Base-by-base conservation (phyloP, 2,113 vertebrate genomes). In the Catagonus wagneri region DNA sequence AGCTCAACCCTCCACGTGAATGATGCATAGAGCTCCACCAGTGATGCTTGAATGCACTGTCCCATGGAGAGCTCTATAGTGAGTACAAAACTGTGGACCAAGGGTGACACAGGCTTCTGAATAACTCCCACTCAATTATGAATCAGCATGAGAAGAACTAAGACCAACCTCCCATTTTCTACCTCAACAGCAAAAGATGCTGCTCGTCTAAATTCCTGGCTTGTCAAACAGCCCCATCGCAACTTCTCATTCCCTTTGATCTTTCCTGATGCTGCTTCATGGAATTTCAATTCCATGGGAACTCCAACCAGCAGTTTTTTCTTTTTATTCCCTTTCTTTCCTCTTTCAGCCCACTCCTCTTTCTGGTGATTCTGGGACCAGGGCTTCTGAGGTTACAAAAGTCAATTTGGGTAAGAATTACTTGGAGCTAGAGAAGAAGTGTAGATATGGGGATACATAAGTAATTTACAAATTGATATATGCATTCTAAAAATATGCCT, bases 401-500 rank as follows among this genome's bases (percentile, higher is more conserved):
- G 68, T 79, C 60, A 39, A 29, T 86, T 69, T 79, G 68, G 44
- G 52, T 86, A 56, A 74, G 44, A 89, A 78, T 90, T 78, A 71
- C 56, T 88, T 69, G 69, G 76, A 74, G 29, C 63, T 58, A 56
- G 61, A 56, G 69, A 81, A 78, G 87, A 17, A 36, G 63, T 84
- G 80, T 95, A 94, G 96, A 90, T 95, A 54, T 29, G 44, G 69
- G 85, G 32, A 87, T 78, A 90, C 76, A 68, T 91, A 96, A 96
- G 76, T 93, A 44, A 95, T 94, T 96, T 86, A 95, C 81, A 92
- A 89, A 94, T 96, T 91, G 94, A 96, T 96, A 76, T 78, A 86
- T 96, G 86, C 87, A 79, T 94, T 84, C 97, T 97, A 96, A 98
- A 96, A 95, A 97, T 96, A 96, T 65, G 80, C 87, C 71, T 84